Evolutionary conservation across 2,888 invertebrate species (phyloP), one percentile per base, ranked within the genome.

Genomic region (Hydrotaea cyrtoneurina): DNA sequence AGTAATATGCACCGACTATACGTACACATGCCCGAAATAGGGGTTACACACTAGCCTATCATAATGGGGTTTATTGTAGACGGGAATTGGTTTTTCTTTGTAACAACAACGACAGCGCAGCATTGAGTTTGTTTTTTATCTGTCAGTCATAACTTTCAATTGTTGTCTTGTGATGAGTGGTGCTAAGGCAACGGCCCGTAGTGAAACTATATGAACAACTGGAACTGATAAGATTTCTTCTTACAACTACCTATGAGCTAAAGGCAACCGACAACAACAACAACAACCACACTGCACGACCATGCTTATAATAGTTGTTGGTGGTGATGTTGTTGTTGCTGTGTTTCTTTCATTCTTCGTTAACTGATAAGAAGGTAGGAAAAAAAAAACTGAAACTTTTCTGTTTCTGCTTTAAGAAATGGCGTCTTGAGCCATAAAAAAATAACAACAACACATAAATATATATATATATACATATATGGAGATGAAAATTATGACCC

Each of bases 81-180:
- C 36, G 66, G 39, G 19, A 39, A 43, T 39, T 43, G 10, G 21
- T 66, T 43, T 39, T 66, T 66, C 19, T 69, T 39, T 36, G 15
- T 2, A 59, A 59, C 59, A 59, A 23, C 59, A 71, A 26, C 50
- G n/a, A n/a, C 13, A n/a, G n/a, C 13, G n/a, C 39, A 39, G 46
- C 39, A 62, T 69, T 23, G 69, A 43, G 64, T 73, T 73, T 19
- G 17, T 69, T 75, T 82, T 85, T 83, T 83, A 85, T 85, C 82
- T 80, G 55, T 78, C 53, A 77, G 76, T 82, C 77, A 82, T 85
- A 82, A 85, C 79, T 80, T 78, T 82, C 73, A 77, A 74, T 76
- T 81, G 81, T 64, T 80, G 78, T 62, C 43, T 66, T 66, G 66
- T 66, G 43, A 66, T 66, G 66, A 66, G 66, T 43, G 66, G n/a